Evolutionary conservation across 1,140 invertebrate species (phyloP).

Genomic region (Hylaeus anthracinus): DNA sequence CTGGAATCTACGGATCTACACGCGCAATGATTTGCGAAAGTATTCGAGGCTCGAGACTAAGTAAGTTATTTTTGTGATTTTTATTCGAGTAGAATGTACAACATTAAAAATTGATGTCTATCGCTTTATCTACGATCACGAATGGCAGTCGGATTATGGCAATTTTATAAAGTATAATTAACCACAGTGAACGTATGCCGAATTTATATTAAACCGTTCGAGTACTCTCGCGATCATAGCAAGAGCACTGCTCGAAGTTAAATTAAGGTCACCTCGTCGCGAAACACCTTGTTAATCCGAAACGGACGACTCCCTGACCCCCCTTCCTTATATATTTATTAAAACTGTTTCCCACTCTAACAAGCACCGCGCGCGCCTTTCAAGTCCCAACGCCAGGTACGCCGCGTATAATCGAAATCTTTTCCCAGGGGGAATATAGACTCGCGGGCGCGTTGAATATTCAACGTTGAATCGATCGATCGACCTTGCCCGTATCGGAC

Average conservation of each 20-base stretch:
- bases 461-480: conserved; percentile 26
- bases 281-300: not conserved
- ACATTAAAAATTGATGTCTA: no score
- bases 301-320: not conserved
- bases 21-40: no score
- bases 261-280: not conserved
- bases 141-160: no score
- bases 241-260: not conserved
- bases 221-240: no score
- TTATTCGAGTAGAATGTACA: no score
- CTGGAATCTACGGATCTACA: no score
- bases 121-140: no score
- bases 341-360: not conserved
- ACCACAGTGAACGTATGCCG: no score
- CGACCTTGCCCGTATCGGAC: not conserved
- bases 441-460: conserved; percentile 22
- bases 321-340: not conserved
- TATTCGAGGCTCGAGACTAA: no score
- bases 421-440: not conserved
- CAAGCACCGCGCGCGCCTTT: conserved; percentile 6
- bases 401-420: conserved; percentile 19
- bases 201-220: no score
- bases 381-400: not conserved
- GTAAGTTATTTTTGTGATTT: no score
- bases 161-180: no score